phyloP scores from a whole-genome alignment of 2,888 invertebrate genomes.

The Orchestes rusci region DNA sequence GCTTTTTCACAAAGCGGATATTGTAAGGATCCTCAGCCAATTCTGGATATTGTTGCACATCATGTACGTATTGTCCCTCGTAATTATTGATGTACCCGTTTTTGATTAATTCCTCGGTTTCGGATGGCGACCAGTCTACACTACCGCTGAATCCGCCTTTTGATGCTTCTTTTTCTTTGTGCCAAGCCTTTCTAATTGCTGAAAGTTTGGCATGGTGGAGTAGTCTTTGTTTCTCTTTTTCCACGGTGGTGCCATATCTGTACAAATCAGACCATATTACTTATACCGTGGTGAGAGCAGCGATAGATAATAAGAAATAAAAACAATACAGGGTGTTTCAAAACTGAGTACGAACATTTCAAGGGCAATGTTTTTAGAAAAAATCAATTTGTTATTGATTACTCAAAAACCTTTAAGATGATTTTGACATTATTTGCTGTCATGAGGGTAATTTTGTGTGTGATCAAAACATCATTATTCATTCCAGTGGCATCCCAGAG shows the following conservation, averaged over 20 bases:
- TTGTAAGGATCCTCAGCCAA: constrained; percentile 95
- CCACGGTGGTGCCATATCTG: constrained; percentile 79
- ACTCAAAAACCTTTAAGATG: too few species aligned
- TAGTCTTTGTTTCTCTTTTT: constrained; percentile 81
- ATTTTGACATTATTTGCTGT: too few species aligned
- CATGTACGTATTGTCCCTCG: constrained; percentile 87
- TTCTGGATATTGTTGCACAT: constrained; percentile 83
- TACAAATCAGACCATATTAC: background rate
- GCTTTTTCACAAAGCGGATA: constrained; percentile 80
- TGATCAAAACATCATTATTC: too few species aligned
- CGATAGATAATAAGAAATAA: too few species aligned
- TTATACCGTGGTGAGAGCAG: too few species aligned
- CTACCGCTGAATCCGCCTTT: constrained; percentile 69
- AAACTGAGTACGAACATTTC: too few species aligned
- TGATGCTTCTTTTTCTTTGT: constrained; percentile 78
- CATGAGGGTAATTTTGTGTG: too few species aligned
- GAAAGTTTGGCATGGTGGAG: constrained; percentile 84
- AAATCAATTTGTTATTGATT: too few species aligned
- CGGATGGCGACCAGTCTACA: constrained; percentile 80
- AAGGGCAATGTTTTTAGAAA: too few species aligned
- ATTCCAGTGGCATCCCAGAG: too few species aligned
- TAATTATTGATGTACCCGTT: constrained; percentile 77
- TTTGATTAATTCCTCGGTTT: constrained; percentile 83
- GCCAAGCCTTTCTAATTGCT: constrained; percentile 89
- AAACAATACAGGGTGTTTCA: too few species aligned